A percentile compares a stretch with the other conserved stretches of the same genome.
Evolutionary conservation across 2,113 vertebrate genomes (phyloP).

Genomic region (Nettapus auritus): DNA sequence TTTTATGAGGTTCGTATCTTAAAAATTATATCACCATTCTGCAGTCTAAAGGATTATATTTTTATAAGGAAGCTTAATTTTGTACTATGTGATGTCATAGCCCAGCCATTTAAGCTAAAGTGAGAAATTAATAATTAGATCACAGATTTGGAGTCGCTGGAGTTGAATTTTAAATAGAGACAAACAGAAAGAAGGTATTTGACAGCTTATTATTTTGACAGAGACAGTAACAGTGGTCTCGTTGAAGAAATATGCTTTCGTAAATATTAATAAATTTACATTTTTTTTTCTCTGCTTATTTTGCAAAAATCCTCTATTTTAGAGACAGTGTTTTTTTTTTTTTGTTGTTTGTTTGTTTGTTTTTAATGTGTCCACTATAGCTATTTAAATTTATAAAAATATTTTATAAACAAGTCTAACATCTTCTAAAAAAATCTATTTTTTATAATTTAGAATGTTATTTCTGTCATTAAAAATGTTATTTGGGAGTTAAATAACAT

Average conservation of each 20-base stretch:
- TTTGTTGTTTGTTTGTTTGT: not conserved
- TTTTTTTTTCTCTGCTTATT: not conserved
- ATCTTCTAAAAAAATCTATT: not conserved
- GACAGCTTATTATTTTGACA: not conserved
- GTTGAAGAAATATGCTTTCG: not conserved
- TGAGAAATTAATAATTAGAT: slow-evolving; percentile 6
- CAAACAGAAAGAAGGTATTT: not conserved
- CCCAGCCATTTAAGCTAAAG: not conserved
- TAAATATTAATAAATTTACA: not conserved
- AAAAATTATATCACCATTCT: not conserved
- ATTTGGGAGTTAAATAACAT: not conserved
- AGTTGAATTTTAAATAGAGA: not conserved
- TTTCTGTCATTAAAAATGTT: not conserved
- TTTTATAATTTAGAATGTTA: not conserved
- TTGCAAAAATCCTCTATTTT: not conserved
- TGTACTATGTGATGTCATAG: not conserved
- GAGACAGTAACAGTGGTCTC: not conserved
- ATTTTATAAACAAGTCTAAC: not conserved
- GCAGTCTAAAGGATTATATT: not conserved
- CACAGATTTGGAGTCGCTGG: not conserved
- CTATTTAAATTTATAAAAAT: not conserved
- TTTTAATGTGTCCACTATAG: not conserved
- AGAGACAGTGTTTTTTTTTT: not conserved
- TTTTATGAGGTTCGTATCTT: not conserved
- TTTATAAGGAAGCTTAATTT: not conserved